These are phyloP conservation scores for Drosophila arizonae DNA, from an alignment of 1,140 invertebrate species.

Conservation along the genomic window DNA sequence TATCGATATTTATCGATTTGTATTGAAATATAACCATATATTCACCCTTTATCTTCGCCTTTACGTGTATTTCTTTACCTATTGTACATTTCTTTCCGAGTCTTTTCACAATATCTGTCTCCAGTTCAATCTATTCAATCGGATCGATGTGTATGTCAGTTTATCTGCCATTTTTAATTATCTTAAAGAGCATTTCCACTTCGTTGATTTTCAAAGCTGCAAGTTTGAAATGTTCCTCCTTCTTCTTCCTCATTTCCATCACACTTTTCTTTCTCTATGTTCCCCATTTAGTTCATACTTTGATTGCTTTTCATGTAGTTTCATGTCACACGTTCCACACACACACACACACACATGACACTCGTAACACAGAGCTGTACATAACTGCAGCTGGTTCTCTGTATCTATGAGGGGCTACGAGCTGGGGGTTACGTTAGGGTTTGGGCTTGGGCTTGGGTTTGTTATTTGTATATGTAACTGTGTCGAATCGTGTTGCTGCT, in stretches of 20 bases:
- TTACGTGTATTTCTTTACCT: background rate
- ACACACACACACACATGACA: too few relatives aligned
- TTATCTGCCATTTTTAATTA: background rate
- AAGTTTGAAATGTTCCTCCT: background rate
- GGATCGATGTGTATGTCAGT: background rate
- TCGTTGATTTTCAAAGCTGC: conserved; percentile 1
- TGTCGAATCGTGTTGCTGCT: conserved; percentile 14
- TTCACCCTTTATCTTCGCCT: background rate
- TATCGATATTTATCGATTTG: background rate
- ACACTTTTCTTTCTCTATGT: conserved; percentile 2
- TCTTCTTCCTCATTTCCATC: background rate
- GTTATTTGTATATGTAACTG: conserved; percentile 3
- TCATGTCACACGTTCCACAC: conserved; percentile 27
- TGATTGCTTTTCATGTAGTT: conserved; percentile 48
- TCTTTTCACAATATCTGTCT: too few relatives aligned
- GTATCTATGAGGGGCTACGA: background rate
- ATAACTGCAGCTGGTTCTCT: background rate
- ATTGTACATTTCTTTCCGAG: background rate
- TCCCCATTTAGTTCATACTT: conserved; percentile 25
- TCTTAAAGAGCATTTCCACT: conserved; percentile 3
- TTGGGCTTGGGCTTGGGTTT: too few relatives aligned
- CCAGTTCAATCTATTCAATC: background rate
- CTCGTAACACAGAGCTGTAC: background rate
- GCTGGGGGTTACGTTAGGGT: too few relatives aligned
- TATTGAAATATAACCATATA: background rate